Percentiles rank a stretch among this genome's conserved stretches.
phyloP scores from a whole-genome alignment of 1,140 invertebrate species.

The Micrasema longulum region DNA sequence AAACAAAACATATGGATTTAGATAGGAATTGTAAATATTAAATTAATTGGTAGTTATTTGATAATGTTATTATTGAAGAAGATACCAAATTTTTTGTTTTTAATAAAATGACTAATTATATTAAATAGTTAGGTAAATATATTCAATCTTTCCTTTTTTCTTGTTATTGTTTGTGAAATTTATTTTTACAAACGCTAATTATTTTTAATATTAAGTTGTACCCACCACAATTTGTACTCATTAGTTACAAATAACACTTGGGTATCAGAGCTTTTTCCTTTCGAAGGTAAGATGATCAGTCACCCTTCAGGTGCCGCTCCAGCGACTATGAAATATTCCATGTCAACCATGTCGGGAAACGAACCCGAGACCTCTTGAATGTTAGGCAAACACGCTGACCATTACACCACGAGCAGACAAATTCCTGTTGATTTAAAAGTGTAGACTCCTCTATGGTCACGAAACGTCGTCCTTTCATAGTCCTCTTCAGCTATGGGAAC shows the following conservation, averaged over 20 bases:
- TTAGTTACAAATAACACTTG: background rate
- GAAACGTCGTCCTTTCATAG: too few relatives aligned
- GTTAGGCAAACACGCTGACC: too few relatives aligned
- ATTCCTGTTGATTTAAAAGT: too few relatives aligned
- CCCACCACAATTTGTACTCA: conserved; percentile 27
- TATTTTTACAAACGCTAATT: background rate
- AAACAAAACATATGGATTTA: conserved; percentile 4
- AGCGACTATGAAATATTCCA: too few relatives aligned
- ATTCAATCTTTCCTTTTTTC: conserved; percentile 23
- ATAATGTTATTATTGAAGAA: background rate
- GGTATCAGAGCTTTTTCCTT: background rate
- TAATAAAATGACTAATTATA: background rate
- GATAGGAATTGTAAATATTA: conserved; percentile 35
- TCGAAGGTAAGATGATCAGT: too few relatives aligned
- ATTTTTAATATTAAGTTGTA: background rate
- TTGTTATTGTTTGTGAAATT: conserved; percentile 6
- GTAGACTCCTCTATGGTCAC: too few relatives aligned
- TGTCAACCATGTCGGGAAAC: too few relatives aligned
- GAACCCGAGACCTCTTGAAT: too few relatives aligned
- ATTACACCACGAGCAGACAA: too few relatives aligned
- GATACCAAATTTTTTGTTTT: conserved; percentile 33
- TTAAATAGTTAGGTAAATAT: conserved; percentile 26
- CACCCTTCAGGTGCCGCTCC: too few relatives aligned
- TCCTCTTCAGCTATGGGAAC: too few relatives aligned
- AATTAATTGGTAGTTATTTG: conserved; percentile 1